Conservation (phyloP, 1,140 invertebrate genomes). For the Augochlora pura region DNA sequence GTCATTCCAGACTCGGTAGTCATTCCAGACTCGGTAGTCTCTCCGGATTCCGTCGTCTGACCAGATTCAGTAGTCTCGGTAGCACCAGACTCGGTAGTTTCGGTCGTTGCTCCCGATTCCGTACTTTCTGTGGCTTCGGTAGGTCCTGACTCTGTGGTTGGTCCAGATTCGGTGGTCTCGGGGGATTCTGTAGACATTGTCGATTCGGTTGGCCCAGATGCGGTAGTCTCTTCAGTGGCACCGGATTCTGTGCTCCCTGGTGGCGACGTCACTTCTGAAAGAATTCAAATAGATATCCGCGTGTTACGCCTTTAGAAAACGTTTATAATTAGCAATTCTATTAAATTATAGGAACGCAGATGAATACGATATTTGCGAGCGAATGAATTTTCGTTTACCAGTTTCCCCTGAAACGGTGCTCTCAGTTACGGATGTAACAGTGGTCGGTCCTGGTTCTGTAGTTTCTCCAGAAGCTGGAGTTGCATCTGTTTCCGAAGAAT, state of each 20-base stretch:
- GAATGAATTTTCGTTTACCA: too few relatives aligned
- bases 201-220: constrained; percentile 19
- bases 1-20: not conserved
- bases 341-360: too few relatives aligned
- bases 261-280: too few relatives aligned
- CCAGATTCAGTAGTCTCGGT: constrained; percentile 9
- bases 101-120: constrained; percentile 56
- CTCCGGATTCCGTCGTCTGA: constrained; percentile 50
- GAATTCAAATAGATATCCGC: too few relatives aligned
- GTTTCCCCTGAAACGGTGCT: too few relatives aligned
- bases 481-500: not conserved
- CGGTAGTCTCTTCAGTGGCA: too few relatives aligned
- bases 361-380: too few relatives aligned
- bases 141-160: constrained; percentile 57
- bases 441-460: constrained; percentile 47
- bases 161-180: constrained; percentile 32
- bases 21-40: constrained; percentile 50
- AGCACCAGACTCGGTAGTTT: constrained; percentile 50
- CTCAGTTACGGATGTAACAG: too few relatives aligned
- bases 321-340: too few relatives aligned
- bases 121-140: constrained; percentile 51
- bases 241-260: too few relatives aligned
- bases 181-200: not conserved
- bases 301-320: too few relatives aligned
- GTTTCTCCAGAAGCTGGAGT: not conserved